Evolutionary conservation across 2,113 vertebrate species (phyloP).

Genomic region (Oreochromis spilurus): DNA sequence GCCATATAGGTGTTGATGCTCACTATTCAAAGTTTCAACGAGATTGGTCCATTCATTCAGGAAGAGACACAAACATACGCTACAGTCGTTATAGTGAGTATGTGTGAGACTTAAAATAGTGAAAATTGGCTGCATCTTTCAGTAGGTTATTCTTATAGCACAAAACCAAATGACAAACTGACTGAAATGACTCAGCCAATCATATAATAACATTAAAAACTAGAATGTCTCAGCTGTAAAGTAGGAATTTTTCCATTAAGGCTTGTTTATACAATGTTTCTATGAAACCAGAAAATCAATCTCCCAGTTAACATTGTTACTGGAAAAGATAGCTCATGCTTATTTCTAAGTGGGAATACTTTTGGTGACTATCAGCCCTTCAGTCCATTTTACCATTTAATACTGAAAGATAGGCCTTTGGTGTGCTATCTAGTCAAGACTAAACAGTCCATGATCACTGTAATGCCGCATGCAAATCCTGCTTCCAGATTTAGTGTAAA

Average conservation of each 20-base stretch:
- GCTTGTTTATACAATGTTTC: background rate
- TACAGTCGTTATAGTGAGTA: background rate
- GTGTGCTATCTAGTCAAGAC: background rate
- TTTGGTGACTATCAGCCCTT: background rate
- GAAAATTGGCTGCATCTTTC: background rate
- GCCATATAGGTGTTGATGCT: background rate
- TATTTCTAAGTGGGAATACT: background rate
- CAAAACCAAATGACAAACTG: background rate
- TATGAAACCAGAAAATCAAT: background rate
- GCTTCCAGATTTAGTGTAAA: background rate
- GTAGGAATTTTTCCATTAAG: background rate
- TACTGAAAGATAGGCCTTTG: background rate
- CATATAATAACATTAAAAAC: slow-evolving; percentile 5
- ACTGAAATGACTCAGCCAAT: background rate
- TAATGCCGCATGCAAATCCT: background rate
- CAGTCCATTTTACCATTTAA: background rate
- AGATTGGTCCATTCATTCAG: background rate
- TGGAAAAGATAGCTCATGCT: background rate
- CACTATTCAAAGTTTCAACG: background rate
- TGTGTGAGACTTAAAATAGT: background rate
- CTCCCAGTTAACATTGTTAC: background rate
- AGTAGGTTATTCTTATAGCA: slow-evolving; percentile 5
- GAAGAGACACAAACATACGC: background rate
- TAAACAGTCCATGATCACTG: background rate
- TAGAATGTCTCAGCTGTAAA: background rate